Evolutionary conservation across 2,888 invertebrate species (phyloP).

Genomic region (Acanthosepion esculentum): DNA sequence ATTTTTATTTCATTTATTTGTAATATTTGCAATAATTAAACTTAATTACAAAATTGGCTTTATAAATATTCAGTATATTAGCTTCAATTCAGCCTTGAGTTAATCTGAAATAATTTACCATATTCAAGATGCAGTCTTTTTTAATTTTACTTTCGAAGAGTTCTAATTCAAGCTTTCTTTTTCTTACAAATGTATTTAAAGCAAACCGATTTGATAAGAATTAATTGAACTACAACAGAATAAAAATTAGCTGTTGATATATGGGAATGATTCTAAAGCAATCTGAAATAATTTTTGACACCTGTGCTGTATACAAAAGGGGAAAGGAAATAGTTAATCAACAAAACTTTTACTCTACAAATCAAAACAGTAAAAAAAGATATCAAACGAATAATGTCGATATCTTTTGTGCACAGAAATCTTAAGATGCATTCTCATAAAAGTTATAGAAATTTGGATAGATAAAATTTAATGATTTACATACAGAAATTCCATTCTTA

Average conservation of each 20-base stretch:
- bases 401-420: background rate
- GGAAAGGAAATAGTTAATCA: background rate
- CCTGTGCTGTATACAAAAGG: background rate
- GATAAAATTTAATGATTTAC: background rate
- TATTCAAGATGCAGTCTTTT: background rate
- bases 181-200: background rate
- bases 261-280: background rate
- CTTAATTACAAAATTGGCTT: conserved; percentile 13
- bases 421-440: background rate
- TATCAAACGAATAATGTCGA: background rate
- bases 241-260: background rate
- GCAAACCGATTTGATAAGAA: background rate
- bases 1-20: background rate
- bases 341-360: background rate
- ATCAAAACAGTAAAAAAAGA: background rate
- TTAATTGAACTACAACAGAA: background rate
- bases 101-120: background rate
- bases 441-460: background rate
- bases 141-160: background rate
- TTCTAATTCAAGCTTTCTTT: background rate
- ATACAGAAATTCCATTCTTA: background rate
- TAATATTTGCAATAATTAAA: conserved; percentile 18
- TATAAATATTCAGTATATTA: background rate
- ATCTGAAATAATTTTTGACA: background rate
- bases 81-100: background rate